phyloP scores from a whole-genome alignment of 2,888 invertebrate genomes.

The Spatulosminthurus flaviceps region DNA sequence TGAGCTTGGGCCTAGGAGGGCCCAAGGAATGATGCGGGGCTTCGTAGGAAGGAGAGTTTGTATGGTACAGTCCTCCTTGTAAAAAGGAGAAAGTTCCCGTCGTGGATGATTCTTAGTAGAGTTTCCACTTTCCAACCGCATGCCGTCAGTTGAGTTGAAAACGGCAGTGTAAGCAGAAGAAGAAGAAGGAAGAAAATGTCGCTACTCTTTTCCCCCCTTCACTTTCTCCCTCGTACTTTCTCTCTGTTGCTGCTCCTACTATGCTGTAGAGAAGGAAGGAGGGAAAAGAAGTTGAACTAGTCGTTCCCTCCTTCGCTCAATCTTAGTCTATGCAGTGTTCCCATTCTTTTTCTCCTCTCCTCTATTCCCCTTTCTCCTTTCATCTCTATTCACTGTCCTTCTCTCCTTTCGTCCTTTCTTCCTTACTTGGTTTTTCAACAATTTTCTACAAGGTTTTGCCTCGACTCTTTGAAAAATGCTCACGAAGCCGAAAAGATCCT shows the following conservation, averaged over 20 bases:
- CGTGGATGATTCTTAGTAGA: neutral
- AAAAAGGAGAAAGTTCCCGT: neutral
- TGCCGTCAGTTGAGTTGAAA: constrained; percentile 34
- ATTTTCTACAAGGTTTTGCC: constrained; percentile 21
- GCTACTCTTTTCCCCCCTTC: constrained; percentile 33
- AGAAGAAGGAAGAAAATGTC: neutral
- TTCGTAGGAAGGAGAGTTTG: too few species aligned
- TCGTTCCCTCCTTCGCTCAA: constrained; percentile 8
- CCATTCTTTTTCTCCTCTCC: constrained; percentile 38
- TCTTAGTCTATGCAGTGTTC: constrained; percentile 8
- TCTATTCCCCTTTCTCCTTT: constrained; percentile 38
- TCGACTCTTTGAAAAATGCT: constrained; percentile 32
- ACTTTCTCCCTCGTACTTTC: neutral
- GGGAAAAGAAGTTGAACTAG: neutral
- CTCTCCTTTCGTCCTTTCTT: constrained; percentile 1
- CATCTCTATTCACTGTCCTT: constrained; percentile 21
- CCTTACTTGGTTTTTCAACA: neutral
- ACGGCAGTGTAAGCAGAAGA: constrained; percentile 31
- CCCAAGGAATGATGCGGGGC: too few species aligned
- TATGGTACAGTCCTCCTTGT: too few species aligned
- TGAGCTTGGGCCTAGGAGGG: too few species aligned
- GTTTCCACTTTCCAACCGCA: constrained; percentile 34
- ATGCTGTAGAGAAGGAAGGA: neutral
- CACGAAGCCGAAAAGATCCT: constrained; percentile 40
- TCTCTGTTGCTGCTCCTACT: constrained; percentile 27